These are phyloP conservation scores for Tenrec ecaudatus DNA, from an alignment of 2,113 vertebrate species.

Conservation along the genomic window DNA sequence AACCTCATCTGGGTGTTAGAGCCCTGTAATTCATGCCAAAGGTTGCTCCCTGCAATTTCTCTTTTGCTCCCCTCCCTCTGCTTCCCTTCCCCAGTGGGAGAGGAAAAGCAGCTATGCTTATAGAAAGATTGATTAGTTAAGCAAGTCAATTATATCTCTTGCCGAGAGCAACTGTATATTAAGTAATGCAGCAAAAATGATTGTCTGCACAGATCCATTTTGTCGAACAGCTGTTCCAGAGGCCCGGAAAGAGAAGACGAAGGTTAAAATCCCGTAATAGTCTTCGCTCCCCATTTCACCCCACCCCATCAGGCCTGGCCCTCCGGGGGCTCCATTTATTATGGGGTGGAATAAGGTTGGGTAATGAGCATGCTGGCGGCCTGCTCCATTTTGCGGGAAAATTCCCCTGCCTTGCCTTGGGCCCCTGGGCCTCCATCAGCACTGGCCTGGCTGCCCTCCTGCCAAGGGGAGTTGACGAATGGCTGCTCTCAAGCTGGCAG, in stretches of 20 bases:
- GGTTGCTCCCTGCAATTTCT: conserved; percentile 56
- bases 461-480: background rate
- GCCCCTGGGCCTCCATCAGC: conserved; percentile 37
- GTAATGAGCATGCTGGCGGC: conserved; percentile 77
- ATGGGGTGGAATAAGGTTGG: conserved; percentile 80
- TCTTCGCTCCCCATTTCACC: conserved; percentile 78
- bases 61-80: conserved; percentile 44
- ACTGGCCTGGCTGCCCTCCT: conserved; percentile 47
- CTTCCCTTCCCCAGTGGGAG: conserved; percentile 75
- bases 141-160: conserved; percentile 90
- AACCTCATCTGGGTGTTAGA: conserved; percentile 65
- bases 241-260: conserved; percentile 83
- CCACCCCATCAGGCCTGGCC: conserved; percentile 76
- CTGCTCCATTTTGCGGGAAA: conserved; percentile 71
- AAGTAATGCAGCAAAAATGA: conserved; percentile 88
- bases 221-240: conserved; percentile 86
- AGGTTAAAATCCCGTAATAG: conserved; percentile 84
- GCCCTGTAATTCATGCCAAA: conserved; percentile 27
- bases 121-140: conserved; percentile 90
- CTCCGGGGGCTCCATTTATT: conserved; percentile 83
- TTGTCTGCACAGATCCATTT: conserved; percentile 87
- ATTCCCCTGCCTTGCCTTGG: conserved; percentile 1
- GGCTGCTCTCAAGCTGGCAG: background rate
- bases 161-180: conserved; percentile 88
- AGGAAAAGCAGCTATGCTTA: conserved; percentile 85